Evolutionary conservation across 2,888 invertebrate species (phyloP).

Genomic region (Andrena minutula): DNA sequence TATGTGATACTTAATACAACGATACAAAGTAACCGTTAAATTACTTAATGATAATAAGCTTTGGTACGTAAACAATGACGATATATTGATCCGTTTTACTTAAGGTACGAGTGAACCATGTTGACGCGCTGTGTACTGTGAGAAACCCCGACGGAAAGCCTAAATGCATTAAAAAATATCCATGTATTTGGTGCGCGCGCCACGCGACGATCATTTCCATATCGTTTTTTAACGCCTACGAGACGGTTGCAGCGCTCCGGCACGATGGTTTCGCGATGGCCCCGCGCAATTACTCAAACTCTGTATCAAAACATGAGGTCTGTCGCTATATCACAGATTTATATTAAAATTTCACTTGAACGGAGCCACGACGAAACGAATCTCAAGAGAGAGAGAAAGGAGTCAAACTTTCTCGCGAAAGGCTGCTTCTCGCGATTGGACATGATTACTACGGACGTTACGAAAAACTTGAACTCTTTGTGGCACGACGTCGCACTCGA

Average conservation of each 20-base stretch:
- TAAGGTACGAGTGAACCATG: conserved; percentile 69
- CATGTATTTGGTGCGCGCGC: conserved; percentile 69
- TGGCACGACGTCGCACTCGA: conserved; percentile 28
- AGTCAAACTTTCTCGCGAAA: conserved; percentile 3
- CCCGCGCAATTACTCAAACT: conserved; percentile 64
- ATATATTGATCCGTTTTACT: conserved; percentile 74
- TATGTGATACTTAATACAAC: conserved; percentile 82
- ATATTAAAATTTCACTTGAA: conserved; percentile 76
- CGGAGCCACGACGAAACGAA: conserved; percentile 70
- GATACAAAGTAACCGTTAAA: conserved; percentile 83
- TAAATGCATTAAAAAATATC: conserved; percentile 69
- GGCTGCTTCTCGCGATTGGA: conserved; percentile 5
- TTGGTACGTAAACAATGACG: conserved; percentile 84
- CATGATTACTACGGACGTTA: conserved; percentile 11
- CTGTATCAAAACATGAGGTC: conserved; percentile 78
- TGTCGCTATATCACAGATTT: conserved; percentile 83
- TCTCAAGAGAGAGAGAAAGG: conserved; percentile 25
- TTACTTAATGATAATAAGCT: conserved; percentile 84
- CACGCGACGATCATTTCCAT: conserved; percentile 63
- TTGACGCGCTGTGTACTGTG: conserved; percentile 64
- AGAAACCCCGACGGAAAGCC: conserved; percentile 63
- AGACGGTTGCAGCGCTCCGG: conserved; percentile 44
- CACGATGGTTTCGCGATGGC: conserved; percentile 51
- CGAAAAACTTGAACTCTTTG: conserved; percentile 13
- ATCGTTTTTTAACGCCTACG: conserved; percentile 42